Conservation (phyloP, 2,888 invertebrate genomes). For the Dinocampus coccinellae region DNA sequence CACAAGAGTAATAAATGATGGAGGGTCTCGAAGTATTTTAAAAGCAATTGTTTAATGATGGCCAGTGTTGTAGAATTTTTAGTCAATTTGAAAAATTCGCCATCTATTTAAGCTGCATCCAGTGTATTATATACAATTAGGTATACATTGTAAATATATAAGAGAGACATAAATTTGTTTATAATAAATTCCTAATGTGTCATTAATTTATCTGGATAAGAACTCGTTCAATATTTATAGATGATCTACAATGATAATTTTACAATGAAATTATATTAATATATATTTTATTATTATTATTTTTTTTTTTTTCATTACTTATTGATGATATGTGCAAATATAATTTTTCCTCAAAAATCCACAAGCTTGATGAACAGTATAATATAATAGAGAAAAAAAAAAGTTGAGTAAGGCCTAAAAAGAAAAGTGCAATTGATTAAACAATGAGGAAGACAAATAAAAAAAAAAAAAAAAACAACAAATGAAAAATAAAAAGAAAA, state of each 20-base stretch:
- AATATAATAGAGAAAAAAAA: neutral
- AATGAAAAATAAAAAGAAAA: no score
- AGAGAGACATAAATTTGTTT: neutral
- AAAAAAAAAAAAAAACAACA: no score
- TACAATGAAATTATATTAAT: slow-evolving; percentile 6
- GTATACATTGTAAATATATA: neutral
- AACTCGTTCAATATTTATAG: slow-evolving; percentile 20
- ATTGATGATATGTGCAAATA: neutral
- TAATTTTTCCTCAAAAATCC: neutral
- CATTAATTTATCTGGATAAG: slow-evolving; percentile 2
- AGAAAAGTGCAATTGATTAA: slow-evolving; percentile 18
- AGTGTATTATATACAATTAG: neutral
- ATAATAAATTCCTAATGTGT: slow-evolving; percentile 1
- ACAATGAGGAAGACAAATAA: neutral
- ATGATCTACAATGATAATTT: slow-evolving; percentile 21
- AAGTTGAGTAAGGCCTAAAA: neutral
- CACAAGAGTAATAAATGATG: neutral
- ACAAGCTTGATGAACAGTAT: neutral
- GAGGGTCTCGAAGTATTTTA: neutral
- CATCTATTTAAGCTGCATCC: slow-evolving; percentile 33
- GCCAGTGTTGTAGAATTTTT: slow-evolving; percentile 18
- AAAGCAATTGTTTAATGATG: slow-evolving; percentile 16
- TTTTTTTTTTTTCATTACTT: neutral
- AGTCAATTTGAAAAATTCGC: slow-evolving; percentile 9
- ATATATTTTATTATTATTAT: no score